Percentiles rank a stretch among this genome's conserved stretches.
phyloP scores from a whole-genome alignment of 2,113 vertebrate genomes.

The Hippocampus mohnikei region DNA sequence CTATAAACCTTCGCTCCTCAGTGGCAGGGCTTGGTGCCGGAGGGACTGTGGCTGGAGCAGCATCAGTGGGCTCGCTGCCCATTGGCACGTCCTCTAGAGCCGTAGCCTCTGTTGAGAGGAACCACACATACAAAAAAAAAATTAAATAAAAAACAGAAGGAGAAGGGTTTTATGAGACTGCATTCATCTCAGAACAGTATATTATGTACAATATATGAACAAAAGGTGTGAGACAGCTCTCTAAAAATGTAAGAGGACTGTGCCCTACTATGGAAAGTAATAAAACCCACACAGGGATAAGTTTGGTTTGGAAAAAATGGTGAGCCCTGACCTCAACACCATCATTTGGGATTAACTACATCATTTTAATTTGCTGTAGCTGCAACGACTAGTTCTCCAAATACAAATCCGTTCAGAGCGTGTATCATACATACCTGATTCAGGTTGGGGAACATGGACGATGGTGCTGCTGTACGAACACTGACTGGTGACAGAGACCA shows the following conservation, averaged over 20 bases:
- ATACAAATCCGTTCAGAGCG: not conserved
- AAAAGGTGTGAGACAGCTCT: not conserved
- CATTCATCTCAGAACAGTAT: not conserved
- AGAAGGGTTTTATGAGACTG: not conserved
- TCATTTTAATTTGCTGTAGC: not conserved
- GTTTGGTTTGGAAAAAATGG: not conserved
- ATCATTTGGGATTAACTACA: not conserved
- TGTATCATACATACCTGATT: conserved; percentile 73
- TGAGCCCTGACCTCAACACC: not conserved
- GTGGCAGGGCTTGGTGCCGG: conserved; percentile 43
- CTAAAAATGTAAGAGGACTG: not conserved
- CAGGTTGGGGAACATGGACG: conserved; percentile 78
- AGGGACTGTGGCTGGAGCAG: conserved; percentile 46
- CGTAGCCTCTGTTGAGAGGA: conserved; percentile 69
- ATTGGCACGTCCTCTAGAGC: conserved; percentile 72
- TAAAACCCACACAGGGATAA: not conserved
- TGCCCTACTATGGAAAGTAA: not conserved
- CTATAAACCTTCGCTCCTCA: conserved; percentile 70
- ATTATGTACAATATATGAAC: not conserved
- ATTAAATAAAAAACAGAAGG: not conserved
- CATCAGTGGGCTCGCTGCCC: conserved; percentile 73
- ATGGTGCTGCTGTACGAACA: conserved; percentile 85
- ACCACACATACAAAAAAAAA: not conserved
- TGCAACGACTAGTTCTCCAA: not conserved
- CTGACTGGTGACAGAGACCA: conserved; percentile 80